Base-by-base conservation (phyloP, 2,113 vertebrate species). In the Catharus minimus region DNA sequence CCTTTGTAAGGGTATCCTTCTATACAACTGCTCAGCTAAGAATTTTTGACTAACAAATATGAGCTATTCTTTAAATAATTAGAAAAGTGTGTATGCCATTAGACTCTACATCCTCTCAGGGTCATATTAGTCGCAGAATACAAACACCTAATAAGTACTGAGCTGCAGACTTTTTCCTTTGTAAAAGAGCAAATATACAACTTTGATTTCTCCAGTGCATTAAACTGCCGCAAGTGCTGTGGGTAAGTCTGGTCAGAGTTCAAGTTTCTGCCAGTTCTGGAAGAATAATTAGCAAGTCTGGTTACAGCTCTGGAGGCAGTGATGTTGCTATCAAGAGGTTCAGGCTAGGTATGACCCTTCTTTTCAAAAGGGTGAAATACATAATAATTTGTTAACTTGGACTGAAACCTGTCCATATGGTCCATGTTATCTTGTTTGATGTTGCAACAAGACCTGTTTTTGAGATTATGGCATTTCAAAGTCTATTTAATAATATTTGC, bases 131-230 rank as follows among this genome's bases (percentile, higher is more conserved):
- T 81, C 38, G 8, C 73, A 68, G 73, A 83, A 83, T 23, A 72
- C 44, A 88, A 83, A 75, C 26, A 15, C 65, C 46, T 86, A 43
- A 80, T 77, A 74, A 0, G 7, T 46, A 64, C 68, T 52, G 86
- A 91, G 36, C 52, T 73, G 39, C 76, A 81, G 64, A 46, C 74
- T 50, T 65, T 65, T 78, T 55, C 43, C 76, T 85, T 66, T 91
- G 36, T 49, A 83, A 75, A 78, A 95, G 83, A 75, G 79, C 65
- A 95, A 95, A 93, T 94, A 91, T 46, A 91, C 92, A 95, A 49
- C 82, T 83, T 65, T 88, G 92, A 95, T 95, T 96, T 96, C 92
- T 95, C 92, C 60, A 86, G 95, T 91, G 95, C 82, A 92, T 95
- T 95, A 71, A 83, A 92, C 53, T 86, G 90, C 90, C 10, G 1